Evolutionary conservation across 2,797 vertebrate genomes (phyloP), one percentile per base, ranked within the genome.

Genomic region (Chrosomus eos): DNA sequence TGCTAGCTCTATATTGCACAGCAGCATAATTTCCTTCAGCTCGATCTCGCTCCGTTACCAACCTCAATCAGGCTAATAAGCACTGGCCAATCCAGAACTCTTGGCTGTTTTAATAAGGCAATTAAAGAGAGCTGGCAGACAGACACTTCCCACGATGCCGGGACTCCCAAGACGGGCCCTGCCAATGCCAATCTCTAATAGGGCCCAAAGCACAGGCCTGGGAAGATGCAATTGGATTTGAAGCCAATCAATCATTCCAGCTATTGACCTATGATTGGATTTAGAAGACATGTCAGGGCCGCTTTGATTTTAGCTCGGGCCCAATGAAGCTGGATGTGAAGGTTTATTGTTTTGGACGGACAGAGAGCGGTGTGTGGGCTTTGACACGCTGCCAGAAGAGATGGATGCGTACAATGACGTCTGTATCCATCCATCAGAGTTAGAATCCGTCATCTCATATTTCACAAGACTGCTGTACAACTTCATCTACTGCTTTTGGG

Each of bases 231-330:
- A 92, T 91, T 90, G 91, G 90, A 88, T 91, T 91, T 90, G 90
- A 91, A 90, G 90, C 88, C 91, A 91, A 92, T 92, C 91, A 91
- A 88, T 92, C 91, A 92, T 91, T 86, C 90, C 36, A 84, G 89
- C 87, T 92, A 91, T 92, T 91, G 91, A 92, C 89, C 91, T 88
- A 86, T 91, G 91, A 92, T 91, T 92, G 91, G 91, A 92, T 92
- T 91, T 92, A 89, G 91, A 90, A 89, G 88, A 86, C 88, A 90
- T 91, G 91, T 92, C 91, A 92, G 89, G 87, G 87, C 79, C 72
- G 81, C 85, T 91, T 91, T 92, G 90, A 92, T 92, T 91, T 92
- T 90, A 91, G 88, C 88, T 91, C 90, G 64, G 81, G 89, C 88
- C 88, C 90, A 90, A 91, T 92, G 90, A 91, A 90, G 90, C 88